Percentiles rank a stretch among this genome's conserved stretches.
Conservation (phyloP, 2,797 vertebrate genomes). For the Brachyalestes nurse region DNA sequence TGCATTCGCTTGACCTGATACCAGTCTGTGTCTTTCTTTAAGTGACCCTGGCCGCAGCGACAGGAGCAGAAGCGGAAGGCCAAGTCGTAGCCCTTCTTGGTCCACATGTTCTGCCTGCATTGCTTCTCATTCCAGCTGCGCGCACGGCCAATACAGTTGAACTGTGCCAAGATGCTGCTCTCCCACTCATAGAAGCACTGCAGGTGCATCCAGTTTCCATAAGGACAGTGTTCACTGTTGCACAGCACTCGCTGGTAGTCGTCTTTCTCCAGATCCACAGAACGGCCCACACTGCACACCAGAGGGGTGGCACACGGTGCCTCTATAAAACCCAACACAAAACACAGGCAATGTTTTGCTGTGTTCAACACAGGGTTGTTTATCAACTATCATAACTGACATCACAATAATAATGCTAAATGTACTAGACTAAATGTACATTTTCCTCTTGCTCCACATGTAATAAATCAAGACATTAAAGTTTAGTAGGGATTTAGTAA, state of each 20-base stretch:
- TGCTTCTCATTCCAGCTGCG: slow-evolving; percentile 99
- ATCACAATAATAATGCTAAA: background rate
- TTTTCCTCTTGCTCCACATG: background rate
- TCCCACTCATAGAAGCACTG: slow-evolving; percentile 99
- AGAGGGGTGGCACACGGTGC: slow-evolving; percentile 92
- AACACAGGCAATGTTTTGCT: background rate
- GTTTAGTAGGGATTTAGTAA: no score
- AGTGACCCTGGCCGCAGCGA: slow-evolving; percentile 94
- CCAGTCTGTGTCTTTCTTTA: slow-evolving; percentile 99
- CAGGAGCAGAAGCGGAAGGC: slow-evolving; percentile 99
- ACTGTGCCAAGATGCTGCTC: slow-evolving; percentile 97
- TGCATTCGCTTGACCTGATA: slow-evolving; percentile 95
- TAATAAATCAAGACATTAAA: background rate
- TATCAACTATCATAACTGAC: background rate
- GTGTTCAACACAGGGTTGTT: background rate
- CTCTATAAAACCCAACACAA: slow-evolving; percentile 77
- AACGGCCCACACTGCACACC: slow-evolving; percentile 88
- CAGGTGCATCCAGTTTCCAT: slow-evolving; percentile 97
- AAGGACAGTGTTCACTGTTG: slow-evolving; percentile 94
- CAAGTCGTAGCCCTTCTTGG: slow-evolving; percentile 97
- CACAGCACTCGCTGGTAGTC: slow-evolving; percentile 97
- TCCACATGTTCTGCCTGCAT: slow-evolving; percentile 99
- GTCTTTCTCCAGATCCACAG: slow-evolving; percentile 93
- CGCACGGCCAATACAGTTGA: slow-evolving; percentile 96
- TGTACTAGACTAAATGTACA: background rate